Evolutionary conservation across 1,140 invertebrate species (phyloP), one percentile per base, ranked within the genome.

Genomic region (Homalodisca vitripennis): DNA sequence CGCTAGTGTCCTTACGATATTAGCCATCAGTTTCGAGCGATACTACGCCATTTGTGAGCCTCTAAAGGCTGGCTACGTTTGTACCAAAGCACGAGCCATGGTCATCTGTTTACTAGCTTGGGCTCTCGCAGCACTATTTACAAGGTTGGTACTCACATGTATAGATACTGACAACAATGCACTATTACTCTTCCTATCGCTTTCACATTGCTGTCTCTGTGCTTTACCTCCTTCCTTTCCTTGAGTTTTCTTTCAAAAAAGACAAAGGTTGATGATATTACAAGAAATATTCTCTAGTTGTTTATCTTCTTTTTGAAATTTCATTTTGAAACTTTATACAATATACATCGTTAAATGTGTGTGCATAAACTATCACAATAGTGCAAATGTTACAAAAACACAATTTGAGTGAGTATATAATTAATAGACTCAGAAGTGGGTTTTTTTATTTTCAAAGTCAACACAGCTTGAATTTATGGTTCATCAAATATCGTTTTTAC

Each of bases 41-140:
- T 98, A 97, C 81, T 95, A 96, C 80, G 95, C 94, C 29, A 97
- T 98, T 75, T 97, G 94, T 79, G 88, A 95, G 75, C 95, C 95
- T 0, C 80, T 98, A 48, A 87, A 92, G 74, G 94, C 93, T 0
- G 91, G 92, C 73, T 95, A 95, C 79, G 92, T 94, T 17, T 96
- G 94, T 77, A 96, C 93, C 1, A 94, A 94, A 80, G 87, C 92
- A 0, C 84, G 93, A 69, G 93, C 93, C 0, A 86, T 91, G 2
- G 81, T 92, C 53, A 91, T 96, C 62, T 95, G 94, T 75, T 80
- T 91, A 0, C 78, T 91, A 32, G 89, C 94, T 22, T 97, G 95
- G 95, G 82, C 90, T 74, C 83, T 92, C 41, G 92, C 93, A 0
- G 89, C 90, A 1, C 77, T 94, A 13, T 92, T 92, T 75, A 94